Conservation (phyloP, 1,140 invertebrate genomes). For the Augochlora pura region DNA sequence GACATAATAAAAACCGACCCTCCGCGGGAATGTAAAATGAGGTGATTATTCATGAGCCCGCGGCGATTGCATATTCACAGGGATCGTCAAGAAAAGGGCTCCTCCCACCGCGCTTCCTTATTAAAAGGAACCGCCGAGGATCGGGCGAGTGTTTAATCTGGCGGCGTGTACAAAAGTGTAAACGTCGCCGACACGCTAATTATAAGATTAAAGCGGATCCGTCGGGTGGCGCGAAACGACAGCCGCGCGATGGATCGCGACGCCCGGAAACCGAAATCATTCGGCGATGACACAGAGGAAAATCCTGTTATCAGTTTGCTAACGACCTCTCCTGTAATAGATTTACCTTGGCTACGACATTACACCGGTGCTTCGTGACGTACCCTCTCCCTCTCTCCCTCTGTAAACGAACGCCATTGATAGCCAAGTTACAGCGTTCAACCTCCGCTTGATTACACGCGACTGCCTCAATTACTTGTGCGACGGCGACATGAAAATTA, state of each 20-base stretch:
- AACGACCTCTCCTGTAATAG: not conserved
- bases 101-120: not conserved
- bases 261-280: not conserved
- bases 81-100: slow-evolving; percentile 9
- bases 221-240: not conserved
- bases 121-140: not conserved
- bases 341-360: not conserved
- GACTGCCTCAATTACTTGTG: not conserved
- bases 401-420: not conserved
- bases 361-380: not conserved
- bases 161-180: not conserved
- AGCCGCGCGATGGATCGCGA: not conserved
- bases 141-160: slow-evolving; percentile 1
- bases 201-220: not conserved
- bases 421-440: not conserved
- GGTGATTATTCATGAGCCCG: slow-evolving; percentile 20
- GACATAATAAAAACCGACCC: slow-evolving; percentile 13
- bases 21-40: slow-evolving; percentile 17
- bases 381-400: no score
- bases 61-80: slow-evolving; percentile 17
- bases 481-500: not conserved
- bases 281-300: not conserved
- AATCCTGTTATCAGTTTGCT: not conserved
- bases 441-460: not conserved
- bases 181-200: not conserved